phyloP scores from a whole-genome alignment of 2,113 vertebrate species.

The Nettapus auritus region DNA sequence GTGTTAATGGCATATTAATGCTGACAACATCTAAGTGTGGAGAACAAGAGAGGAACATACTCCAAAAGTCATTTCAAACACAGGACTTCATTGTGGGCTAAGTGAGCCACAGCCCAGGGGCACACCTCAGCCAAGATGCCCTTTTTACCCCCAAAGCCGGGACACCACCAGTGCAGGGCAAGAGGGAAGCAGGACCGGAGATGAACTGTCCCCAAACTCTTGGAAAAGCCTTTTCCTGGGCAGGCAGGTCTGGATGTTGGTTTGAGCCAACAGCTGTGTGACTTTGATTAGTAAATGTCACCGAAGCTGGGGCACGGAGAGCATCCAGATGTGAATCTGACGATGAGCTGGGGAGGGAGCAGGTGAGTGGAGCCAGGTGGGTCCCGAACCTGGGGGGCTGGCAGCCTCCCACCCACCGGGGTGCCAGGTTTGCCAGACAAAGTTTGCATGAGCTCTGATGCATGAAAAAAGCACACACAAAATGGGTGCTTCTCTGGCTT shows the following conservation, averaged over 20 bases:
- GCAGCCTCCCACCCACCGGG: not conserved
- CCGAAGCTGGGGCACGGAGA: slow-evolving; percentile 28
- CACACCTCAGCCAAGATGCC: fast-evolving
- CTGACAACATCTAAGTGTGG: slow-evolving; percentile 46
- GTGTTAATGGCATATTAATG: slow-evolving; percentile 63
- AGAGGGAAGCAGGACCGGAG: too few species aligned
- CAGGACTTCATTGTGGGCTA: not conserved
- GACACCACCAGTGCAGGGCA: not conserved
- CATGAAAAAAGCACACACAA: not conserved
- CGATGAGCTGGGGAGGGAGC: slow-evolving; percentile 55
- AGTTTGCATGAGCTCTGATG: not conserved
- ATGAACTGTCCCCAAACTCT: fast-evolving
- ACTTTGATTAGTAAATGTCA: slow-evolving; percentile 10
- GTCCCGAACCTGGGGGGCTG: not conserved
- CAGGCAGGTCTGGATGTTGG: not conserved
- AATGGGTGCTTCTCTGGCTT: not conserved
- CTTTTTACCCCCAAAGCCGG: fast-evolving
- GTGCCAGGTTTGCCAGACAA: not conserved
- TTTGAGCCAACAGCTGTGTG: not conserved
- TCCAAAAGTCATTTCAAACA: not conserved
- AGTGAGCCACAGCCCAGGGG: not conserved
- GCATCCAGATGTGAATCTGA: slow-evolving; percentile 64
- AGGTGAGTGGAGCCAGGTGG: not conserved
- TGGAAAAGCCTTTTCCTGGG: not conserved
- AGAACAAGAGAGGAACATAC: slow-evolving; percentile 31